Evolutionary conservation across 2,113 vertebrate genomes (phyloP), one percentile per base, ranked within the genome.

Genomic region (Mola mola): DNA sequence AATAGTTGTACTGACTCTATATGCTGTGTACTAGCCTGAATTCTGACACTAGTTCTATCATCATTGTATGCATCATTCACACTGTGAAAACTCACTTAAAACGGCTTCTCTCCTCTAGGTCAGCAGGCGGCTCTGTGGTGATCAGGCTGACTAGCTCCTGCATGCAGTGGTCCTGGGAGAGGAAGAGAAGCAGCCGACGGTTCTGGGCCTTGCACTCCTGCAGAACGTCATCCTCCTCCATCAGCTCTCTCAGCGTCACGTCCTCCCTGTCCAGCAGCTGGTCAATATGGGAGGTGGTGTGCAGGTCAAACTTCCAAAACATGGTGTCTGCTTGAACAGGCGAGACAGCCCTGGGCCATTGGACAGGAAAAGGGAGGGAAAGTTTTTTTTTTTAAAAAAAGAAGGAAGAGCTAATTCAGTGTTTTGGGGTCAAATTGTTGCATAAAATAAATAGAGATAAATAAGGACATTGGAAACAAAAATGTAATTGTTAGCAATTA

Each of bases 221-320:
- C 53, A 98, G 84, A 75, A 98, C 86, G 47, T 98, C 97, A 50
- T 98, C 97, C 83, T 98, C 96, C 4, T 98, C 97, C 96, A 98
- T 96, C 72, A 98, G 72, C 88, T 98, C 96, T 1, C 87, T 90
- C 72, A 98, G 89, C 0, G 92, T 97, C 88, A 98, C 96, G 58
- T 94, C 95, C 79, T 97, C 96, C 65, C 93, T 94, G 63, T 98
- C 96, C 87, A 98, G 92, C 86, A 98, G 94, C 91, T 97, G 96
- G 89, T 98, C 97, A 5, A 98, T 93, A 13, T 97, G 95, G 8
- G 97, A 98, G 37, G 95, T 95, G 33, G 94, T 94, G 84, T 97
- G 97, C 89, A 98, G 59, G 87, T 98, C 97, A 31, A 98, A 98
- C 93, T 98, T 98, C 97, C 97, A 98, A 92, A 98, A 98, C 97